Conservation (phyloP, 2,113 vertebrate genomes). For the Zosterops japonicus region DNA sequence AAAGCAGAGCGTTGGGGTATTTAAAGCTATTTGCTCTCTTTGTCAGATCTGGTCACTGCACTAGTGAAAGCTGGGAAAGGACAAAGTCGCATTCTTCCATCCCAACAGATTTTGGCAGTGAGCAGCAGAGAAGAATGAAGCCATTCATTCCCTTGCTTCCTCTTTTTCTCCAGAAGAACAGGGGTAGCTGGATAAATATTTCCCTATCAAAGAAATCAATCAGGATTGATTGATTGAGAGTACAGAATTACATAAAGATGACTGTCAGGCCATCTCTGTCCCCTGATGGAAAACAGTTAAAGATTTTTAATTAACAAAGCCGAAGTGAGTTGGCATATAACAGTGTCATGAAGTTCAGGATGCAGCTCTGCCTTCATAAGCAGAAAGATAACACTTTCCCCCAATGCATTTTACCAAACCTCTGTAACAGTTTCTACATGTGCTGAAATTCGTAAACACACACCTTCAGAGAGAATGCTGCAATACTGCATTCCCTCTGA, state of each 20-base stretch:
- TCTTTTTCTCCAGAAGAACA: background rate
- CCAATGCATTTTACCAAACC: background rate
- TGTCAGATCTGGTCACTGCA: conserved; percentile 22
- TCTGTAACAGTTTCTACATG: background rate
- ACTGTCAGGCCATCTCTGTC: background rate
- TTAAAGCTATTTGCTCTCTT: conserved; percentile 39
- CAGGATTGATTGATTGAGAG: background rate
- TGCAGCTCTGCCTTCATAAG: background rate
- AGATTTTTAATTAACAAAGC: background rate
- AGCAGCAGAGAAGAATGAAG: conserved; percentile 28
- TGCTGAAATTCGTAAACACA: background rate
- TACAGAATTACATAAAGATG: background rate
- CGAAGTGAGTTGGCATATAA: background rate
- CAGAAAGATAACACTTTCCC: background rate
- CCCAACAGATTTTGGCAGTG: conserved; percentile 30
- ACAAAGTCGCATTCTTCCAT: conserved; percentile 20
- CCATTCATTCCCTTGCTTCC: conserved; percentile 7
- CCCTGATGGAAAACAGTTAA: background rate
- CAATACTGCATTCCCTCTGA: background rate
- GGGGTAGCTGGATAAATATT: background rate
- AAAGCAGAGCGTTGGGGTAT: background rate
- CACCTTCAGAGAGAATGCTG: background rate
- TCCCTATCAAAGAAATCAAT: background rate
- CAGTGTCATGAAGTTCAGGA: background rate
- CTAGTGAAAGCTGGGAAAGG: conserved; percentile 13